These are phyloP conservation scores for Heterocephalus glaber DNA, from an alignment of 2,113 vertebrate genomes.

Conservation along the genomic window DNA sequence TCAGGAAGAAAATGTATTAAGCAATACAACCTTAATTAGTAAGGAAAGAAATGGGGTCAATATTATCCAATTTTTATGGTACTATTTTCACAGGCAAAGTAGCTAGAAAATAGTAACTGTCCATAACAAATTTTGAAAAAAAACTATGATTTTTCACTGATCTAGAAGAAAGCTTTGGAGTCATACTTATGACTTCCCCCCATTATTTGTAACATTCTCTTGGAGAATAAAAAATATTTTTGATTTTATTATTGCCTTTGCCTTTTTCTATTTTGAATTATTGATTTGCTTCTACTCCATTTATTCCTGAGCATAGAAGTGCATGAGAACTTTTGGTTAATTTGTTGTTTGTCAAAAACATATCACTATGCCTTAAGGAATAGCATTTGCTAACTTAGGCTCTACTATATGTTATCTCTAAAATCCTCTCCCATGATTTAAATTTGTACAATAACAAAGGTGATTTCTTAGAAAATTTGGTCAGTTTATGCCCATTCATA, in stretches of 20 bases:
- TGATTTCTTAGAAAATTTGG: neutral
- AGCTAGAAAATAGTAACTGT: constrained; percentile 13
- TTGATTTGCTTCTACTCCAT: constrained; percentile 71
- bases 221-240: constrained; percentile 60
- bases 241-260: constrained; percentile 64
- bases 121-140: constrained; percentile 48
- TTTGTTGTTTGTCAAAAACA: constrained; percentile 68
- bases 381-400: constrained; percentile 35
- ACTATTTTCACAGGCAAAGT: constrained; percentile 54
- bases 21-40: constrained; percentile 40
- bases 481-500: neutral
- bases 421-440: neutral
- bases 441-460: neutral
- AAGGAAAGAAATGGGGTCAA: constrained; percentile 40
- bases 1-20: constrained; percentile 56
- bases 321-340: constrained; percentile 56
- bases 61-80: constrained; percentile 11
- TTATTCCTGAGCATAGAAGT: constrained; percentile 61
- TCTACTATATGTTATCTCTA: neutral
- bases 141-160: constrained; percentile 46
- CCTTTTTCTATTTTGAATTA: constrained; percentile 65
- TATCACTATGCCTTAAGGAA: neutral
- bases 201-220: constrained; percentile 53
- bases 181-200: neutral
- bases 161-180: constrained; percentile 42